Base-by-base conservation (phyloP, 2,888 invertebrate genomes). In the Thymelicus lineola region DNA sequence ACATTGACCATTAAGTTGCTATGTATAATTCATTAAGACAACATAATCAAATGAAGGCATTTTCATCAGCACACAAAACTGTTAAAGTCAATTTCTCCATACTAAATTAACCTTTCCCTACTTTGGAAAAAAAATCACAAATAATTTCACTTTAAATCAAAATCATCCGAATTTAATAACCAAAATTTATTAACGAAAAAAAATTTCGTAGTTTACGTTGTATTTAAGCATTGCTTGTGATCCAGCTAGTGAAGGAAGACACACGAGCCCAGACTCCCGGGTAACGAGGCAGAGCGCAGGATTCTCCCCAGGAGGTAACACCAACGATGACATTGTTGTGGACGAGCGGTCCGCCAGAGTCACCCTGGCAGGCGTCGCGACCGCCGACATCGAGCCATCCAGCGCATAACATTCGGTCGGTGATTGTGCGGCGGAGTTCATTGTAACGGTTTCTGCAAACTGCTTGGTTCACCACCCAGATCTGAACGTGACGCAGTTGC, bases 391-490 rank as follows among this genome's bases (percentile, higher is more conserved):
- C 76, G 6, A 82, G 70, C 80, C 81, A 81, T 7, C 87, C 87
- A 10, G 83, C 77, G 76, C 86, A 87, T 73, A 87, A 17, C 87
- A 87, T 87, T 74, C 85, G 85, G 70, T 76, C 81, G n/a, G 80
- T 85, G 45, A 86, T 67, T 2, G 69, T 9, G 1, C 68, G 67
- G 28, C 80, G 77, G 6, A 73, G 60, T 38, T 6, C 58, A 38
- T 73, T 76, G 61, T 85, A 85, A 15, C 82, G 79, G 6, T 53
- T 68, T 38, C 73, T 75, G 75, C 88, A 88, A 7, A 58, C 71
- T 7, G 53, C 65, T 20, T 80, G 80, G 72, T 86, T 86, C 5
- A 86, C 72, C 0, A 79, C 74, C 76, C 79, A 83, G 20, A 86
- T 73, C 66, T 85, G 82, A 1, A 84, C 84, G 42, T 84, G 83